These are phyloP conservation scores for Apamea crenata DNA, from an alignment of 2,888 invertebrate genomes.

Conservation along the genomic window DNA sequence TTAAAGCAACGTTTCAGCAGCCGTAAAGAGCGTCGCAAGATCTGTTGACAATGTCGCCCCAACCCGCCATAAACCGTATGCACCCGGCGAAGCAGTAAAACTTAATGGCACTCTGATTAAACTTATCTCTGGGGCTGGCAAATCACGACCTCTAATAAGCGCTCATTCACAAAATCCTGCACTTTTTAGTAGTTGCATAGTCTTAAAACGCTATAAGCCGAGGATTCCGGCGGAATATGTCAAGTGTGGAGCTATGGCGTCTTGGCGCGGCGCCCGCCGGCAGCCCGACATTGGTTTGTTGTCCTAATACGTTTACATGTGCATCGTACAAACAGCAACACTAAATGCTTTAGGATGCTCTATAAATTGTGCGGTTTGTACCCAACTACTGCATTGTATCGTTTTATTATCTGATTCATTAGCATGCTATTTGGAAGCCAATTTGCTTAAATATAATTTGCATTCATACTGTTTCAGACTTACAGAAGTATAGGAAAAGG, in stretches of 20 bases:
- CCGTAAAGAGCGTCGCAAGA: conserved; percentile 90
- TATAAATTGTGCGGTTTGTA: conserved; percentile 56
- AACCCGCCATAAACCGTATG: conserved; percentile 89
- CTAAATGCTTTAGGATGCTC: conserved; percentile 67
- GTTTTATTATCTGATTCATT: conserved; percentile 55
- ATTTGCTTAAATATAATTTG: conserved; percentile 45
- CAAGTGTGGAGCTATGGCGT: conserved; percentile 73
- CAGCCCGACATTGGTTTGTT: conserved; percentile 71
- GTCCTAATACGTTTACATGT: conserved; percentile 75
- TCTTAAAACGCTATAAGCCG: conserved; percentile 74
- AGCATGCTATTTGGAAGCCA: conserved; percentile 45
- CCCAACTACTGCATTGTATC: conserved; percentile 42
- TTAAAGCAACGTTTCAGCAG: conserved; percentile 90
- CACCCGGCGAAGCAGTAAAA: conserved; percentile 88
- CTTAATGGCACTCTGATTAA: conserved; percentile 89
- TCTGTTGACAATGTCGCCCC: conserved; percentile 90
- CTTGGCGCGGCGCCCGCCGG: conserved; percentile 77
- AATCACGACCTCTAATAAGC: conserved; percentile 86
- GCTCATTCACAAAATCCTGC: conserved; percentile 72
- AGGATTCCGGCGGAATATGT: conserved; percentile 70
- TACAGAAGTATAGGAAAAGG: conserved; percentile 38
- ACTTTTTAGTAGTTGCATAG: conserved; percentile 71
- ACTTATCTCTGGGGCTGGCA: conserved; percentile 85
- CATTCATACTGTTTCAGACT: conserved; percentile 28
- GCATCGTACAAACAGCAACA: conserved; percentile 69